These are phyloP conservation scores for Chitala chitala DNA, from an alignment of 2,113 vertebrate genomes.

Conservation along the genomic window DNA sequence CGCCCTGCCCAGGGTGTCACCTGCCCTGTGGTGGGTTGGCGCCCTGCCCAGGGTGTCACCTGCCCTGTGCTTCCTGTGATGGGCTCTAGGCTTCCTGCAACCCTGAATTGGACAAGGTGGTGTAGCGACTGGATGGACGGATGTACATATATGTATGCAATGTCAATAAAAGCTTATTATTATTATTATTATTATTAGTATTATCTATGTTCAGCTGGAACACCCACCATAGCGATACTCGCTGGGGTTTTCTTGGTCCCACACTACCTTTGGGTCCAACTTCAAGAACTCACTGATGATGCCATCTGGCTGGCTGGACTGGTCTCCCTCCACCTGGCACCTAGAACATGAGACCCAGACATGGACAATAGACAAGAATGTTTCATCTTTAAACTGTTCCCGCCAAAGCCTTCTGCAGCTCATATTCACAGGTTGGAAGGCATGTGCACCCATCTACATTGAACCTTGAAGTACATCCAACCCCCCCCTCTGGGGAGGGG, in stretches of 20 bases:
- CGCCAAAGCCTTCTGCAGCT: no score
- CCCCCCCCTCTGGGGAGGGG: no score
- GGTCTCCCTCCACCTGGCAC: slow-evolving; percentile 28
- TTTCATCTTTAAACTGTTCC: background rate
- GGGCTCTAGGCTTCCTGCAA: no score
- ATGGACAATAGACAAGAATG: slow-evolving; percentile 22
- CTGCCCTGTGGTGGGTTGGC: no score
- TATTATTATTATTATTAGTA: no score
- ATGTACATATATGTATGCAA: no score
- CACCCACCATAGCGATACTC: slow-evolving; percentile 61
- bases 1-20: no score
- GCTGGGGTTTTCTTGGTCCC: slow-evolving; percentile 51
- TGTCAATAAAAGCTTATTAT: no score
- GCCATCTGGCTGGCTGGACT: slow-evolving; percentile 23
- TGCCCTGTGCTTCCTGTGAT: no score
- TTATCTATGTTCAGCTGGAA: background rate
- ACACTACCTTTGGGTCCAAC: slow-evolving; percentile 41
- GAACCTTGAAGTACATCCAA: background rate
- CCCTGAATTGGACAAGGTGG: no score
- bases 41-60: no score
- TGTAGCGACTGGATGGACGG: no score
- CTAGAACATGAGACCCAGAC: background rate
- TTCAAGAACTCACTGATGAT: slow-evolving; percentile 34
- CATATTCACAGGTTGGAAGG: background rate
- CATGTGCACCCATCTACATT: background rate